Evolutionary conservation across 35 echinoderm and acorn worm species (phyloP), one percentile per base, ranked within the genome.

Genomic region (Lytechinus variegatus): DNA sequence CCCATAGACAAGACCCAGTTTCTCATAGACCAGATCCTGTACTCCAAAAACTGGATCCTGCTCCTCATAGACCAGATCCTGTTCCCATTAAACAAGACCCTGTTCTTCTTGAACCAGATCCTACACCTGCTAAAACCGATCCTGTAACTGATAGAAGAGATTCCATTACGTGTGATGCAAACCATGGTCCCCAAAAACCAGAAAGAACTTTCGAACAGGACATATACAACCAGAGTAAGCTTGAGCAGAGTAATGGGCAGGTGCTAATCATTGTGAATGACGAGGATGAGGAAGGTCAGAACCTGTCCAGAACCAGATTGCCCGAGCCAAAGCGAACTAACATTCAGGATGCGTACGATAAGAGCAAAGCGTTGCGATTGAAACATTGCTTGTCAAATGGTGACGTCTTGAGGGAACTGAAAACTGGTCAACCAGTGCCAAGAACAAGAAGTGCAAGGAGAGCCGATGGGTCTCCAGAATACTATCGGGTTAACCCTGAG

Each of bases 351-450:
- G 88, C 1, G 88, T 54, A 44, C 13, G 11, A 93, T 19, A 93
- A 54, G 92, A 54, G 53, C n/a, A 93, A 54, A 55, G 55, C 55
- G 9, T 28, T 93, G 54, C 27, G 27, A 16, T 57, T 57, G 55
- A 93, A 93, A 57, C 53, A 93, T 33, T 53, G 92, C 54, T 54
- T 93, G 52, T 93, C 92, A 9, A 93, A 93, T 56, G 92, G 92
- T 5, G 52, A 93, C 52, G 88, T 16, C 88, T 54, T 90, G 27
- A 44, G 52, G 88, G 29, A 52, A 28, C 8, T 29, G 27, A 90
- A 79, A 79, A 24, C 66, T 24, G 19, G 19, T 6, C 19, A 79
- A 24, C 66, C 66, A 79, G 66, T n/a, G 66, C 66, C 66, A 79
- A 79, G 66, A 79, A 79, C 66, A 79, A 79, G n/a, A 16, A 79